Conservation (phyloP, 92 coral and sea anemone species). For the Anthopleura xanthogrammica region DNA sequence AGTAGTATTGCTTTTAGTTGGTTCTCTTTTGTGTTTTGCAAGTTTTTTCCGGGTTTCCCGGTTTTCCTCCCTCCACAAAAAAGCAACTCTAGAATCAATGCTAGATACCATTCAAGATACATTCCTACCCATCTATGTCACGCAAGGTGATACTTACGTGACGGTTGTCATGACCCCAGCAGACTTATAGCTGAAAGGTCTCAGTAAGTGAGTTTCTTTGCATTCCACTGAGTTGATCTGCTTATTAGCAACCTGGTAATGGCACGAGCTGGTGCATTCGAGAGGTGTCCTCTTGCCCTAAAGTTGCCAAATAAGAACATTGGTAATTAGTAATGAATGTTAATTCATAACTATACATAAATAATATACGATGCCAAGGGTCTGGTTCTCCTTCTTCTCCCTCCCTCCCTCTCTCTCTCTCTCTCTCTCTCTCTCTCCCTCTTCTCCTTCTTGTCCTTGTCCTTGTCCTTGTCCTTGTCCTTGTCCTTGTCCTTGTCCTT, state of each 20-base stretch:
- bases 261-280: slow-evolving; percentile 54
- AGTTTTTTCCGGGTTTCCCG: too few species aligned
- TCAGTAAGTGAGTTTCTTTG: slow-evolving; percentile 67
- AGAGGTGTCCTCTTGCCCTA: slow-evolving; percentile 47
- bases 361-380: too few species aligned
- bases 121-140: not conserved
- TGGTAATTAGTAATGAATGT: too few species aligned
- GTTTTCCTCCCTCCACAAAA: too few species aligned
- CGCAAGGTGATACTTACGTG: slow-evolving; percentile 40
- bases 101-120: too few species aligned
- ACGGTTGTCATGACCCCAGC: slow-evolving; percentile 66
- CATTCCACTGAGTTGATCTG: slow-evolving; percentile 58
- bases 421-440: not conserved
- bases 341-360: too few species aligned
- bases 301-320: not conserved
- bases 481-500: too few species aligned
- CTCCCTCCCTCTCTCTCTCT: not conserved
- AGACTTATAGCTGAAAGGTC: slow-evolving; percentile 49
- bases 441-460: not conserved
- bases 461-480: too few species aligned
- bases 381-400: not conserved
- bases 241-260: slow-evolving; percentile 33
- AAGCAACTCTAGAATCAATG: too few species aligned
- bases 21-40: too few species aligned
- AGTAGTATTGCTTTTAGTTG: too few species aligned